Base-by-base conservation (phyloP, 2,888 invertebrate species). In the Polydrusus tereticollis region DNA sequence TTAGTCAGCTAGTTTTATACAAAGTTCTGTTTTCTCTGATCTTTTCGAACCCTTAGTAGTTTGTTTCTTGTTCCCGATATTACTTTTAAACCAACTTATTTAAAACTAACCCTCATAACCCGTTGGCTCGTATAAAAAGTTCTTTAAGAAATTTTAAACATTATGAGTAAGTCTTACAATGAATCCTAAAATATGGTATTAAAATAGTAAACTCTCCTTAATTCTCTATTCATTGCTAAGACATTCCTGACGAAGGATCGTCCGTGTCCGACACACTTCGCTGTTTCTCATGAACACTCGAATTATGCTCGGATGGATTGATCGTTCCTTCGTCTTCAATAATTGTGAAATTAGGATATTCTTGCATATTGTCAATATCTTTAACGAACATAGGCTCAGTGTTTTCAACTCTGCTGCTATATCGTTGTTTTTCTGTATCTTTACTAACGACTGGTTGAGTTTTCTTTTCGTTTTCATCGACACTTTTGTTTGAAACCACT, bases 181-280 rank as follows among this genome's bases (percentile, higher is more conserved):
- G 16, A 69, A 52, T 43, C 36, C 23, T 64, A 41, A 55, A 64
- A 55, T 64, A 52, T 12, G 14, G 58, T 58, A 64, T 41, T 70
- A 43, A 63, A 47, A 23, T 57, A 36, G 45, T 43, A 41, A 18
- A 14, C 47, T 69, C 36, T 67, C n/a, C 36, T 62, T 41, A 65
- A 26, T 14, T 63, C 18, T 50, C 38, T 23, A 64, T 60, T 74
- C 64, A 72, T 68, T 72, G 75, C 85, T 86, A 86, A 82, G 87
- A 86, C 86, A 86, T 87, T 67, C 86, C 86, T 33, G 86, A 86
- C 33, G 86, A 86, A 18, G 86, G 85, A 78, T 86, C 86, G 75
- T 86, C 86, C 20, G 80, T 84, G 74, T 86, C 86, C 3, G 81
- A 80, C 33, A 82, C 84, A 45, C 83, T 58, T 72, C 72, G 47